phyloP scores from a whole-genome alignment of 2,888 invertebrate species.

The Ochropleura leucogaster region DNA sequence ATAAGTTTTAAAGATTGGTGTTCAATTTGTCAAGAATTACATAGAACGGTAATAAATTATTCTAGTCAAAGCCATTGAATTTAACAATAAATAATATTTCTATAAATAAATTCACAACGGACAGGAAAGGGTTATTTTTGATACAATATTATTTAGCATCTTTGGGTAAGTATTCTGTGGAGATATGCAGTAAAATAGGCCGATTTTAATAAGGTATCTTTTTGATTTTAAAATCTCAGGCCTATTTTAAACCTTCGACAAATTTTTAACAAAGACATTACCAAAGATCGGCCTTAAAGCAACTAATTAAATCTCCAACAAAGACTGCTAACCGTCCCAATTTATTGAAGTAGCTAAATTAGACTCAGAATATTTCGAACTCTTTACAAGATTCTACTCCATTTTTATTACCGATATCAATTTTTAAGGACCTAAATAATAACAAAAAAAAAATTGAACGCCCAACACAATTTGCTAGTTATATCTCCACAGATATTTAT shows the following conservation, averaged over 20 bases:
- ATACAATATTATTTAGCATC: conserved; percentile 20
- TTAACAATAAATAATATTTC: conserved; percentile 8
- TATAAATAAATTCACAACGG: conserved; percentile 2
- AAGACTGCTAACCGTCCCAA: conserved; percentile 30
- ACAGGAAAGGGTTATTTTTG: conserved; percentile 34
- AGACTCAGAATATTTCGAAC: neutral
- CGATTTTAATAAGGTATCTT: neutral
- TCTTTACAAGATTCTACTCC: neutral
- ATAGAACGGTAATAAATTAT: neutral
- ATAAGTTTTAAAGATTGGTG: neutral
- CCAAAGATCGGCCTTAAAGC: neutral
- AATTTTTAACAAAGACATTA: neutral
- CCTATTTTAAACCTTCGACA: neutral
- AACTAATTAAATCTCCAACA: neutral
- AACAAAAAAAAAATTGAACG: neutral
- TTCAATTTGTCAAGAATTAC: neutral
- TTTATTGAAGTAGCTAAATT: conserved; percentile 3
- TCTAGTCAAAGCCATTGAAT: conserved; percentile 23
- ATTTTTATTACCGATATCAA: neutral
- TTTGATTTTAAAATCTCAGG: neutral
- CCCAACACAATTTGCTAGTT: neutral
- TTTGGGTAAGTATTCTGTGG: conserved; percentile 30
- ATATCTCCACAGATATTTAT: conserved; percentile 18
- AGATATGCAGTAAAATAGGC: neutral
- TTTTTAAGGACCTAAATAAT: neutral